A percentile compares a stretch with the other conserved stretches of the same genome.
phyloP scores from a whole-genome alignment of 92 coral and sea anemone genomes.

The Umimayanthus chanpuru region DNA sequence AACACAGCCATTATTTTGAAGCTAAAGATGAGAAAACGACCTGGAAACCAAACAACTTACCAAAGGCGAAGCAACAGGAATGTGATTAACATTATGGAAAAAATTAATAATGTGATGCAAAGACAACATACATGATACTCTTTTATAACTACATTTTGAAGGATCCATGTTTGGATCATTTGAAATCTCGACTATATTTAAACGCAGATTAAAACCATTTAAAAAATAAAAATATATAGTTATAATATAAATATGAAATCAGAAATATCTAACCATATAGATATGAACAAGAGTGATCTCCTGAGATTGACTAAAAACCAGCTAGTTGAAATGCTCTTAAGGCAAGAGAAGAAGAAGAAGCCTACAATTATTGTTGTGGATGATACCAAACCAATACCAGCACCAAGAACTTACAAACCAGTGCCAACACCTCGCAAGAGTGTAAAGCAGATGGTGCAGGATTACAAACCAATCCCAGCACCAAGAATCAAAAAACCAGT shows the following conservation, averaged over 20 bases:
- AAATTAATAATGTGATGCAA: too few relatives aligned
- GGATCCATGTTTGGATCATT: neutral
- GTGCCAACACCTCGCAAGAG: neutral
- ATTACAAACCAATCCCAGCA: neutral
- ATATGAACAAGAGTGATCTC: neutral
- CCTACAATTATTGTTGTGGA: too few relatives aligned
- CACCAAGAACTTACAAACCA: neutral
- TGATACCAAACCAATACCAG: neutral
- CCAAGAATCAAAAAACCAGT: constrained; percentile 6
- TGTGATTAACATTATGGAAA: too few relatives aligned
- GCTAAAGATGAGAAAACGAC: neutral
- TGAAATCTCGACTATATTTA: neutral
- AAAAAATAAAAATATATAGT: neutral
- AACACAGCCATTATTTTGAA: too few relatives aligned
- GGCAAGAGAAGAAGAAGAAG: too few relatives aligned
- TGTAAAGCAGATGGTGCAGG: neutral
- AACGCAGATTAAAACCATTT: neutral
- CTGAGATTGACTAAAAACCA: too few relatives aligned
- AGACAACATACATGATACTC: too few relatives aligned
- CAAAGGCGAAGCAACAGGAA: too few relatives aligned
- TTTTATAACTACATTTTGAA: neutral
- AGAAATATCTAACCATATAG: neutral
- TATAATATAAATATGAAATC: neutral
- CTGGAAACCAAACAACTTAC: too few relatives aligned
- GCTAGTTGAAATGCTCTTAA: neutral